phyloP scores from a whole-genome alignment of 2,888 invertebrate genomes.

The Onchidella celtica region DNA sequence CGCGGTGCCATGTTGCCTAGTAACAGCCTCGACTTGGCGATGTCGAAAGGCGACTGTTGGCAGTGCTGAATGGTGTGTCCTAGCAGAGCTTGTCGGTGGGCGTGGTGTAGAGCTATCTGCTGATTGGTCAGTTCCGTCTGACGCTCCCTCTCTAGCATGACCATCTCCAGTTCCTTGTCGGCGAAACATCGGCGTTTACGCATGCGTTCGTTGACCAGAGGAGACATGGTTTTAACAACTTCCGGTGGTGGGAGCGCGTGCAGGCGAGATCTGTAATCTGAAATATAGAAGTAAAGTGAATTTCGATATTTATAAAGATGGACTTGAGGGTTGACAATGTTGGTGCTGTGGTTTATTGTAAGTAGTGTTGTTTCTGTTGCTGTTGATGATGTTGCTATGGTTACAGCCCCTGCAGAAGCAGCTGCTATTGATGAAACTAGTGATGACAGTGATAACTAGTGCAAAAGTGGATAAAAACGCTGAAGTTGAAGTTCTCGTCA shows the following conservation, averaged over 20 bases:
- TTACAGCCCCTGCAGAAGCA: no score
- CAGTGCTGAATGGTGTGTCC: constrained; percentile 7
- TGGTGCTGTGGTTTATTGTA: no score
- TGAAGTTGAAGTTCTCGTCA: no score
- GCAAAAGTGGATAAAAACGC: no score
- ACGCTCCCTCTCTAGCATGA: constrained; percentile 77
- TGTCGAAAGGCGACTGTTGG: not conserved
- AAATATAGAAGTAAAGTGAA: constrained; percentile 46
- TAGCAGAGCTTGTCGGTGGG: not conserved
- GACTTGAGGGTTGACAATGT: no score
- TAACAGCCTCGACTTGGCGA: constrained; percentile 31
- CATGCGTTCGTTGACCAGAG: constrained; percentile 83
- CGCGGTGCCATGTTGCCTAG: constrained; percentile 57
- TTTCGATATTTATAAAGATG: no score
- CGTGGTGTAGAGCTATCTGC: constrained; percentile 27
- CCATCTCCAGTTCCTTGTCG: constrained; percentile 80
- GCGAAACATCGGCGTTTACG: constrained; percentile 82
- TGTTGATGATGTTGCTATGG: no score
- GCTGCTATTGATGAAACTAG: no score
- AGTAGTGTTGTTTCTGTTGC: no score
- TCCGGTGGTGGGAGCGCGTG: constrained; percentile 68
- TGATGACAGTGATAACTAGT: no score
- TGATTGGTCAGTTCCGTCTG: constrained; percentile 57
- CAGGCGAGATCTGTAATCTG: constrained; percentile 74
- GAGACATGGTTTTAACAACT: constrained; percentile 68